phyloP scores from a whole-genome alignment of 1,140 invertebrate genomes.

The Archivesica marissinica region DNA sequence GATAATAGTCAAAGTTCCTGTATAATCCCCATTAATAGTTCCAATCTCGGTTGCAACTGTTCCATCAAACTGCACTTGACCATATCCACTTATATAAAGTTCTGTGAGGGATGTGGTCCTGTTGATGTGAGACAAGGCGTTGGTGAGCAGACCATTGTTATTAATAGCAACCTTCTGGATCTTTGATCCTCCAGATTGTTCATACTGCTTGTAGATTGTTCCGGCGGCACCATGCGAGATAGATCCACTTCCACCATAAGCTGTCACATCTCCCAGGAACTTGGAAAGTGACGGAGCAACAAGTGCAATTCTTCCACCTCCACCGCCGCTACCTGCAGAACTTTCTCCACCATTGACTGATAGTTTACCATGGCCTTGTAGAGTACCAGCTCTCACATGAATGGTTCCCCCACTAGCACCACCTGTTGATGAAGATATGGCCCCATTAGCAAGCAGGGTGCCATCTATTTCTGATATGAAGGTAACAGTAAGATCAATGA shows the following conservation, averaged over 20 bases:
- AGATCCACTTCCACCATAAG: conserved; percentile 68
- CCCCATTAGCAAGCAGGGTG: conserved; percentile 65
- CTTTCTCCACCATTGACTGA: conserved; percentile 66
- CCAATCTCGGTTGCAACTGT: conserved; percentile 36
- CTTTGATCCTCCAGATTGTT: conserved; percentile 65
- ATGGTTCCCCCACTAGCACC: conserved; percentile 76
- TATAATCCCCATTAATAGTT: conserved; percentile 70
- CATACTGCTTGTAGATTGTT: conserved; percentile 69
- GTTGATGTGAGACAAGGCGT: conserved; percentile 59
- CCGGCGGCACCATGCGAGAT: conserved; percentile 70
- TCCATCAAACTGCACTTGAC: conserved; percentile 58
- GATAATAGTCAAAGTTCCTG: conserved; percentile 67
- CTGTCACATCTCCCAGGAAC: conserved; percentile 63
- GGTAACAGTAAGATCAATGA: conserved; percentile 60
- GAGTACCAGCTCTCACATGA: conserved; percentile 55
- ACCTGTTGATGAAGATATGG: conserved; percentile 30
- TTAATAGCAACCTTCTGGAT: conserved; percentile 60
- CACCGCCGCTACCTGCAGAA: conserved; percentile 65
- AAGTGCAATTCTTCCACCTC: conserved; percentile 73
- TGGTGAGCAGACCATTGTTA: conserved; percentile 61
- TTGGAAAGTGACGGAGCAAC: conserved; percentile 56
- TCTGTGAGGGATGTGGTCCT: conserved; percentile 48
- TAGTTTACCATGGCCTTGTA: conserved; percentile 74
- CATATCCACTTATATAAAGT: conserved; percentile 62
- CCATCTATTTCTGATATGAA: conserved; percentile 66